Evolutionary conservation across 1,140 invertebrate species (phyloP).

Genomic region (Plutomurus gul): DNA sequence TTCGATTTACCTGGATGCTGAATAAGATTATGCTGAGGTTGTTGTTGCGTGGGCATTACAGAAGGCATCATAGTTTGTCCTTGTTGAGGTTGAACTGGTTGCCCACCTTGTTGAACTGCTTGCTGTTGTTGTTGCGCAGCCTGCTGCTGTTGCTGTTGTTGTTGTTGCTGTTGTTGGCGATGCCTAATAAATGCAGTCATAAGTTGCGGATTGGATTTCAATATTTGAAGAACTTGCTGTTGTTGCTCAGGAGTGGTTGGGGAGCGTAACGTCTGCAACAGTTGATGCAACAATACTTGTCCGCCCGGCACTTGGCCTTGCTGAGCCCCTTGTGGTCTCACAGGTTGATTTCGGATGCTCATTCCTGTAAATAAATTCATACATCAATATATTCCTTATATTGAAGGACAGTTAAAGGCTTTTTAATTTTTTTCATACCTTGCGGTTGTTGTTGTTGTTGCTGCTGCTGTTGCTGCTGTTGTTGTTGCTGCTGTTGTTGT

Average conservation of each 20-base stretch:
- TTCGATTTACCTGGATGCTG: conserved; percentile 59
- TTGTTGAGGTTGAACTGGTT: conserved; percentile 43
- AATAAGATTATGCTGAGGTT: conserved; percentile 62
- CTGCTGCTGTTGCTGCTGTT: neutral
- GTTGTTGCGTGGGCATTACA: conserved; percentile 39
- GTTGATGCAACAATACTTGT: conserved; percentile 78
- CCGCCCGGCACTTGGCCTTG: conserved; percentile 58
- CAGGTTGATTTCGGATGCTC: conserved; percentile 39
- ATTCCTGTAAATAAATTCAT: conserved; percentile 27
- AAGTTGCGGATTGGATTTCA: conserved; percentile 91
- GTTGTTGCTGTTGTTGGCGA: conserved; percentile 66
- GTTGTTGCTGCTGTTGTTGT: neutral
- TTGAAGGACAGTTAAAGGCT: neutral
- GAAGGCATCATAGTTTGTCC: conserved; percentile 44
- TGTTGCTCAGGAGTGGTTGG: conserved; percentile 90
- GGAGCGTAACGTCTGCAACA: conserved; percentile 85
- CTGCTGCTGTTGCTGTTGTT: conserved; percentile 57
- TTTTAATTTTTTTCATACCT: neutral
- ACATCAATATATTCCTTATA: neutral
- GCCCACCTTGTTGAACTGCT: conserved; percentile 57
- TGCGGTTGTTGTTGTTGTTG: neutral
- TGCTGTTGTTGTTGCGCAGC: conserved; percentile 58
- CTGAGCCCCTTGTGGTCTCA: conserved; percentile 42
- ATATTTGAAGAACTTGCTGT: conserved; percentile 86
- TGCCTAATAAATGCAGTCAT: conserved; percentile 98